phyloP scores from a whole-genome alignment of 2,888 invertebrate genomes.

The Drosophila bunnanda region DNA sequence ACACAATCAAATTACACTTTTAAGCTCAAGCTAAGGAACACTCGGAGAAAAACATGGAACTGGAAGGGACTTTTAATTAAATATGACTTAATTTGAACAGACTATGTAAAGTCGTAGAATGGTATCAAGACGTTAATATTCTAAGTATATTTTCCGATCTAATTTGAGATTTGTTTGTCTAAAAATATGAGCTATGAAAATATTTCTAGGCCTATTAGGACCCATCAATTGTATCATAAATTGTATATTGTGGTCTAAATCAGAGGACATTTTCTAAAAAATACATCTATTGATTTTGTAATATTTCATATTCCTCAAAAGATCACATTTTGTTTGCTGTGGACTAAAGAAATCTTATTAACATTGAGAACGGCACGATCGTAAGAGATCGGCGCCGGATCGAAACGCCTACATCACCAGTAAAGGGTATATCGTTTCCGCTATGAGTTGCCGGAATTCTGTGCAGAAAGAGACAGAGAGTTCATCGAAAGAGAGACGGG shows the following conservation, averaged over 20 bases:
- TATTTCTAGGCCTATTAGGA: no score
- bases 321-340: constrained; percentile 4
- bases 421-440: constrained; percentile 15
- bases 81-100: no score
- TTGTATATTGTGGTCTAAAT: background rate
- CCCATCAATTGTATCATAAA: background rate
- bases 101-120: background rate
- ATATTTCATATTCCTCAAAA: background rate
- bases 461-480: constrained; percentile 31
- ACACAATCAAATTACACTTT: constrained; percentile 53
- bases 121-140: background rate
- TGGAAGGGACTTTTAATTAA: background rate
- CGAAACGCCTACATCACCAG: constrained; percentile 49
- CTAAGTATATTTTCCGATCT: background rate
- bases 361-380: constrained; percentile 32
- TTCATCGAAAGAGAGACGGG: constrained; percentile 6
- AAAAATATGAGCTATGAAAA: no score
- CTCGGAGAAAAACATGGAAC: background rate
- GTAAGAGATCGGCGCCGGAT: constrained; percentile 35
- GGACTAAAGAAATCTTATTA: constrained; percentile 30
- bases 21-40: constrained; percentile 3
- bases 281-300: background rate
- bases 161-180: background rate
- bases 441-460: constrained; percentile 41
- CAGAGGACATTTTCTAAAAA: background rate